Base-by-base conservation (phyloP, 1,140 invertebrate genomes). In the Nephila pilipes region DNA sequence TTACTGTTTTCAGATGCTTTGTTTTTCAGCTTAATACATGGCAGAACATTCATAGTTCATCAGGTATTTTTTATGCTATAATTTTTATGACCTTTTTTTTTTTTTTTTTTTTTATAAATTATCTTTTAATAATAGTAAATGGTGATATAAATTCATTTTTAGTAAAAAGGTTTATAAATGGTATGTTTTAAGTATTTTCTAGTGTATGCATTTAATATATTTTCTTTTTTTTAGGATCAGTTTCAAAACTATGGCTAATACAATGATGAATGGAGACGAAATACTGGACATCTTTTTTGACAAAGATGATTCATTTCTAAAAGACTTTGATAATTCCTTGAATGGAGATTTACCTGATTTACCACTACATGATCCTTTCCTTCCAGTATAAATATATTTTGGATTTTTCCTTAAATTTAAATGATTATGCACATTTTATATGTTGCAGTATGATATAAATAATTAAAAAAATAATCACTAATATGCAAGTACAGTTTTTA, bases 241-340 rank as follows among this genome's bases (percentile, higher is more conserved):
- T 16, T 75, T 22, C 22, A 5, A 60, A 75, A 75, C 4, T 1
- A 75, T 75, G 69, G 29, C 29, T 75, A 18, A 75, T 3, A 29
- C 4, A 18, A 32, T 32, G 29, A 6, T 38, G 38, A 87, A 16
- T 92, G 55, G 57, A 36, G 83, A 92, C 20, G 90, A 92, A 87
- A 87, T 92, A 20, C 29, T 92, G 60, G 90, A 92, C 81, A 85
- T 92, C 16, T 87, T 92, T 20, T 92, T 92, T 69, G 90, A 92
- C 57, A 57, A 85, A 58, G 83, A 92, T 92, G 90, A 92, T 92
- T 83, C 90, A 29, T 83, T 92, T 57, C 60, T 92, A 18, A 85
- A 75, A 25, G 90, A 92, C 58, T 57, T 92, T 69, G 90, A 92
- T 36, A 79, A 36, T 55, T 87, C 16, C 46, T 55, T 92, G 60